Conservation (phyloP, 1,140 invertebrate genomes). For the Pseudomyrmex sp. region DNA sequence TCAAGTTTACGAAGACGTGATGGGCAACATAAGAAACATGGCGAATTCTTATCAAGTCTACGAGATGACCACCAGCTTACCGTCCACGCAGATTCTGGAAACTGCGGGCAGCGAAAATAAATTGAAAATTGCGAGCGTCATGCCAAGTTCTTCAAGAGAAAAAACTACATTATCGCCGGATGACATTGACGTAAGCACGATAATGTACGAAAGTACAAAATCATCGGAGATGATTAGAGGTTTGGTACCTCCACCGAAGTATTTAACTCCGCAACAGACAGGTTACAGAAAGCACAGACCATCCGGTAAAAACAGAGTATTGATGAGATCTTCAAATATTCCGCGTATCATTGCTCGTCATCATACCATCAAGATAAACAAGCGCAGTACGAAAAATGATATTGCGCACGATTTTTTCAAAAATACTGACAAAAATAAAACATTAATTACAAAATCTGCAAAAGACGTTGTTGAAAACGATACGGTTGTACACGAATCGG, state of each 20-base stretch:
- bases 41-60: conserved; percentile 57
- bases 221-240: conserved; percentile 62
- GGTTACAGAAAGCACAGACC: conserved; percentile 19
- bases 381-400: conserved; percentile 12
- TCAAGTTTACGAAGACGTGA: conserved; percentile 83
- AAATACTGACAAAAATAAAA: background rate
- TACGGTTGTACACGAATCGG: background rate
- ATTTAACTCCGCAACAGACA: background rate
- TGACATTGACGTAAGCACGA: background rate
- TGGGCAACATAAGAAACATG: conserved; percentile 79
- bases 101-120: background rate
- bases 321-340: background rate
- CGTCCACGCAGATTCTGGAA: background rate
- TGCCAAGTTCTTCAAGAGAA: background rate
- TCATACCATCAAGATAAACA: conserved; percentile 49
- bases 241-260: conserved; percentile 57
- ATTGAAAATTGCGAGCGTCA: background rate
- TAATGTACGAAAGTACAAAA: background rate
- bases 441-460: background rate
- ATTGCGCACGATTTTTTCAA: background rate
- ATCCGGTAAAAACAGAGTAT: background rate
- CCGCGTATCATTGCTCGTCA: conserved; percentile 16
- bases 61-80: conserved; percentile 45
- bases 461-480: background rate
- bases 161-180: background rate